Evolutionary conservation across 2,888 invertebrate genomes (phyloP), one percentile per base, ranked within the genome.

Genomic region (Limnephilus rhombicus): DNA sequence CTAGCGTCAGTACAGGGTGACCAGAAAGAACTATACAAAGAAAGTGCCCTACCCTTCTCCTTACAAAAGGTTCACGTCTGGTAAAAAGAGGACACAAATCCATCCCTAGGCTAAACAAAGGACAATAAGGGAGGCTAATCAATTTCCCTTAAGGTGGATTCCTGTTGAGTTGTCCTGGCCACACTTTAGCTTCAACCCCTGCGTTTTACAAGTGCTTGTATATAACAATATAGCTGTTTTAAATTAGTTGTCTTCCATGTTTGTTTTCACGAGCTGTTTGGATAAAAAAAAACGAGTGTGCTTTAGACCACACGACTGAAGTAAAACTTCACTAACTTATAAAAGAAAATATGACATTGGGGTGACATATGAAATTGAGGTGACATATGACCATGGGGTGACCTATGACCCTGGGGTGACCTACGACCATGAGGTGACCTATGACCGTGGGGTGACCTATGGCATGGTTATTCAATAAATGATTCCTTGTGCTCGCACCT

Each of bases 81-180:
- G 53, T 68, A 85, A 85, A 82, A 85, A 85, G 24, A 18, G 49
- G 15, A 12, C 18, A 53, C 53, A 31, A 31, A 87, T 87, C 91
- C 91, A 80, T 12, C 37, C 34, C 37, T 31, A 49, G 31, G 18
- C 87, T 18, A 53, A 86, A 87, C 87, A 80, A 80, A 80, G 88
- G 80, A n/a, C 41, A 89, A 89, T 80, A 80, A 89, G 80, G 80
- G n/a, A 41, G 49, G 88, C 37, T 89, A 89, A 89, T 89, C 88
- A 89, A 89, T 89, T 89, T 89, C n/a, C 80, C 88, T 89, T 80
- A 24, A 80, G 9, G 37, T 34, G 80, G 37, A 80, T 24, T 80
- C 88, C 41, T 34, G 41, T 86, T 24, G 87, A 68, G n/a, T 68
- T 68, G 24, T 68, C 68, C 68, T n/a, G 68, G 24, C n/a, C 68